Evolutionary conservation across 2,888 invertebrate genomes (phyloP).

Genomic region (Drosophila barbarae): DNA sequence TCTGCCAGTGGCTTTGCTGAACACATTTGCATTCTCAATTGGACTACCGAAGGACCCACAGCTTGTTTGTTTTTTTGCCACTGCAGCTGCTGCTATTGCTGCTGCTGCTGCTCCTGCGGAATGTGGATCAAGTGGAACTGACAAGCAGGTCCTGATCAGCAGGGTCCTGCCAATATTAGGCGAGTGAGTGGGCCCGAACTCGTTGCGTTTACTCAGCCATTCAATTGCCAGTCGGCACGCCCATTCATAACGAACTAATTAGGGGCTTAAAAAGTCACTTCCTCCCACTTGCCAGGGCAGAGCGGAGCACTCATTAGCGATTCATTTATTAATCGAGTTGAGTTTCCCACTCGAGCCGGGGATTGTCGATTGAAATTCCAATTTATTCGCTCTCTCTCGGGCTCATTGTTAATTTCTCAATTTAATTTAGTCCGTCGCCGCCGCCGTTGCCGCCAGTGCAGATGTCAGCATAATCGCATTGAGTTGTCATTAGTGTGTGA

Average conservation of each 20-base stretch:
- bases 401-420: conserved; percentile 54
- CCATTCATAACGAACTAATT: conserved; percentile 65
- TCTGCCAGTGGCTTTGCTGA: background rate
- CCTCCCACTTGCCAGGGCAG: conserved; percentile 2
- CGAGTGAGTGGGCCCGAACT: background rate
- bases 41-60: conserved; percentile 51
- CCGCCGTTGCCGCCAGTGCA: conserved; percentile 33
- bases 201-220: conserved; percentile 23
- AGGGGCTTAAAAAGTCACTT: conserved; percentile 53
- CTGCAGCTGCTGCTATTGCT: conserved; percentile 14
- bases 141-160: conserved; percentile 30
- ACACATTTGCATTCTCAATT: conserved; percentile 73
- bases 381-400: conserved; percentile 55
- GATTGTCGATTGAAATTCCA: conserved; percentile 52
- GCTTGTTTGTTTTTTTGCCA: conserved; percentile 31
- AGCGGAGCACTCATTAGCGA: conserved; percentile 47
- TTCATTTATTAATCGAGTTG: conserved; percentile 48
- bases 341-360: conserved; percentile 43
- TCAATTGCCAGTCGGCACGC: conserved; percentile 37
- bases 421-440: conserved; percentile 46
- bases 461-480: conserved; percentile 71
- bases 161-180: conserved; percentile 15
- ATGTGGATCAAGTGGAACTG: conserved; percentile 42
- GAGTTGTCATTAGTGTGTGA: conserved; percentile 75
- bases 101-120: conserved; percentile 8